Conservation (phyloP, 2,113 vertebrate species). For the Onychorhynchus coronatus region DNA sequence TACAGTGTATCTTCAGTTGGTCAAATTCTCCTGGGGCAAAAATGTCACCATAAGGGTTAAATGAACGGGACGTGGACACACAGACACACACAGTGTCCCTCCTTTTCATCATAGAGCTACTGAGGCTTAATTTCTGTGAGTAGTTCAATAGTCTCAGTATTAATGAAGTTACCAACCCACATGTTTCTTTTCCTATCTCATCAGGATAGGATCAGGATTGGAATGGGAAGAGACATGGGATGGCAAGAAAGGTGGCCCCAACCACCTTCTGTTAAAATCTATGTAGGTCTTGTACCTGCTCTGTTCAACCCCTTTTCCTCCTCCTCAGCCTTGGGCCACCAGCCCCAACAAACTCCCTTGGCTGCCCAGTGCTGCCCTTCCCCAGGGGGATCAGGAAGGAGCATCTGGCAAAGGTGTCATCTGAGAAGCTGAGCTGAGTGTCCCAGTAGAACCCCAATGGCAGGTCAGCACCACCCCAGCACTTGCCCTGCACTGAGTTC, state of each 20-base stretch:
- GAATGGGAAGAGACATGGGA: not conserved
- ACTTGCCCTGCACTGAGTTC: not conserved
- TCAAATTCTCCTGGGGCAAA: not conserved
- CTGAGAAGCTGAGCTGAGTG: not conserved
- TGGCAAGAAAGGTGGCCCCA: not conserved
- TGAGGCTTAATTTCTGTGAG: not conserved
- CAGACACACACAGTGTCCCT: not conserved
- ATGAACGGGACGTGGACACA: accelerated
- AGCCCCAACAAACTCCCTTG: accelerated
- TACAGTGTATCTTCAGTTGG: accelerated
- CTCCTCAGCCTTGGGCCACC: not conserved
- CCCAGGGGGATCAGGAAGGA: not conserved
- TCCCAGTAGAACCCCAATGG: not conserved
- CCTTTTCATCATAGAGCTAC: not conserved
- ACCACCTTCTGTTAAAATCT: not conserved
- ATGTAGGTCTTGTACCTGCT: not conserved
- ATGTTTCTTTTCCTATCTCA: not conserved
- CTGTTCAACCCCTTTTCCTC: not conserved
- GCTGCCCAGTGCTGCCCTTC: not conserved
- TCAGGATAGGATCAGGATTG: not conserved
- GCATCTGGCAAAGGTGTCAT: not conserved
- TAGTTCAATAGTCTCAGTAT: accelerated
- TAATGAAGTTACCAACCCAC: not conserved
- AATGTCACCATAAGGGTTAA: accelerated
- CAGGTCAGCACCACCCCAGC: accelerated